Base-by-base conservation (phyloP, 2,113 vertebrate genomes). In the Microcebus ravelobensis region DNA sequence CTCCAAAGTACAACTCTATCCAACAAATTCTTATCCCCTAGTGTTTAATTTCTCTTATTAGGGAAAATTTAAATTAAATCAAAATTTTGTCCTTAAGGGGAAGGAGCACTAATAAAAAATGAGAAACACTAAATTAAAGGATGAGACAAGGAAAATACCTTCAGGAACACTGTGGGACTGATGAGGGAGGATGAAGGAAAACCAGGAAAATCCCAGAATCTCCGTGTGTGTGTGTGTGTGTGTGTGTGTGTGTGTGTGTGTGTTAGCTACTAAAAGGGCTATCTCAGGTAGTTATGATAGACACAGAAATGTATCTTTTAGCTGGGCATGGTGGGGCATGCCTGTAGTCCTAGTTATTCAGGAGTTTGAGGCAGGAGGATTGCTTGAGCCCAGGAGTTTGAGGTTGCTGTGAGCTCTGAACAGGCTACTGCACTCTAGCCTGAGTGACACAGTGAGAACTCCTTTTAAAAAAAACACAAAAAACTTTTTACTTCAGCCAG, bases 401-500 rank as follows among this genome's bases (percentile, higher is more conserved):
- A 27, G 59, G 59, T 25, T 27, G 9, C 59, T 27, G 59, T 27
- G 59, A 61, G 59, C 59, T 25, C 25, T 61, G 25, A 29, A 12
- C 27, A 29, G 61, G 61, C 61, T 10, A 63, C 61, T 63, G 25
- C 27, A 13, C 27, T 29, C 27, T 29, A 63, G 61, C 27, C 9
- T 63, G 25, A 5, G 61, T 63, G 61, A 63, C 4, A 63, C 9
- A 63, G 61, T 2, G 27, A 63, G 61, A 63, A 1, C 61, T 63
- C 61, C 27, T 63, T 11, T 57, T 7, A 57, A 57, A 57, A 57
- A 57, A 27, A 61, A 61, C 42, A 61, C 34, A 15, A 68, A n/a
- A 67, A 67, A 67, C 63, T 74, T 76, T 93, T 55, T 83, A 36
- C 52, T 42, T 55, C 29, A 87, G 91, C 42, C 91, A 96, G 74